phyloP scores from a whole-genome alignment of 2,888 invertebrate genomes.

The Hedya salicella region DNA sequence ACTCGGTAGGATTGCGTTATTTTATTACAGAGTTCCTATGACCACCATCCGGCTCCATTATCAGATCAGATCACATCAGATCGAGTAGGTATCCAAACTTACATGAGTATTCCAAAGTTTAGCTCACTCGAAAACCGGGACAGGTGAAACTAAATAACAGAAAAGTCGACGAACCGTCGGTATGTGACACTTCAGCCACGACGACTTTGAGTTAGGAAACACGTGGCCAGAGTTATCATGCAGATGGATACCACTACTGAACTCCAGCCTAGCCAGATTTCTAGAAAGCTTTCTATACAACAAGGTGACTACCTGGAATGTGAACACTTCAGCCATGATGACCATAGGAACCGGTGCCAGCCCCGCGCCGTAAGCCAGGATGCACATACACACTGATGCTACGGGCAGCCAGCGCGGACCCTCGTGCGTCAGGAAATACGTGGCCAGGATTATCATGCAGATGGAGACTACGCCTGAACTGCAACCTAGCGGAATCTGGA shows the following conservation, averaged over 20 bases:
- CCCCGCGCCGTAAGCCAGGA: slow-evolving; percentile 69
- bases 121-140: too few relatives aligned
- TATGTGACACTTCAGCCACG: slow-evolving; percentile 72
- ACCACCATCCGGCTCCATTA: too few relatives aligned
- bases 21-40: too few relatives aligned
- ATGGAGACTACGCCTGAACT: slow-evolving; percentile 65
- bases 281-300: not conserved
- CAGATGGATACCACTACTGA: slow-evolving; percentile 64
- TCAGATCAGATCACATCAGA: too few relatives aligned
- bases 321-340: slow-evolving; percentile 72
- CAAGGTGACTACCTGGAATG: slow-evolving; percentile 58
- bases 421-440: slow-evolving; percentile 59
- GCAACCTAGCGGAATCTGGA: slow-evolving; percentile 64
- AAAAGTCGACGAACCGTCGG: too few relatives aligned
- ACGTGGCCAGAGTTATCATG: slow-evolving; percentile 66
- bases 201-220: slow-evolving; percentile 63
- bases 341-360: slow-evolving; percentile 71
- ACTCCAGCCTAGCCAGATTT: slow-evolving; percentile 62
- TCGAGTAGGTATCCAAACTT: too few relatives aligned
- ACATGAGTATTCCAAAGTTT: too few relatives aligned
- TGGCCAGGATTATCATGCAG: slow-evolving; percentile 67
- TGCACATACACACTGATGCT: slow-evolving; percentile 62
- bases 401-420: slow-evolving; percentile 61
- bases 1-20: too few relatives aligned
- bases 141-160: too few relatives aligned